Conservation (phyloP, 2,888 invertebrate species). For the Rosalia funebris region DNA sequence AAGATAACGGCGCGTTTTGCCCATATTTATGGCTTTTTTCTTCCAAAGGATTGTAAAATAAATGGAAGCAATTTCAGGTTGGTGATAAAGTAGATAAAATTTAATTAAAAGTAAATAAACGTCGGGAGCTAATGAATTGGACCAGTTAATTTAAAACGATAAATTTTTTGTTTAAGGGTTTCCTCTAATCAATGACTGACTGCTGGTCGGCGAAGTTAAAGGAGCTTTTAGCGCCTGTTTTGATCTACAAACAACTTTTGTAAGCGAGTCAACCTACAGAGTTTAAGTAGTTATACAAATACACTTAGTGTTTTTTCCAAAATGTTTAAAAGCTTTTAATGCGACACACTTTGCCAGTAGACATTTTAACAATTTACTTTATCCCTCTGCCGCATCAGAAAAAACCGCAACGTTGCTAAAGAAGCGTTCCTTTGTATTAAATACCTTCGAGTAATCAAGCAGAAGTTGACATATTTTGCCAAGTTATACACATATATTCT, state of each 20-base stretch:
- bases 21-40: slow-evolving; percentile 48
- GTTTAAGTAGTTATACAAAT: slow-evolving; percentile 56
- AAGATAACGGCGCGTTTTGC: slow-evolving; percentile 43
- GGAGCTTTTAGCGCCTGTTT: slow-evolving; percentile 55
- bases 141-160: slow-evolving; percentile 53
- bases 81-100: slow-evolving; percentile 54
- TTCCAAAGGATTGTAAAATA: slow-evolving; percentile 45
- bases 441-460: no score
- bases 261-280: slow-evolving; percentile 52
- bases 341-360: slow-evolving; percentile 31
- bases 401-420: no score
- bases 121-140: slow-evolving; percentile 53
- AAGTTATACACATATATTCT: no score
- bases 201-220: slow-evolving; percentile 38
- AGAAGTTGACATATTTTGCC: no score
- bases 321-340: slow-evolving; percentile 55
- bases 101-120: slow-evolving; percentile 58
- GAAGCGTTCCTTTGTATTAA: no score
- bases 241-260: slow-evolving; percentile 56
- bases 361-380: slow-evolving; percentile 14
- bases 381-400: no score
- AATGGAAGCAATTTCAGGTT: slow-evolving; percentile 49
- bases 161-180: slow-evolving; percentile 37
- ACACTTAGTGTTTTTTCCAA: slow-evolving; percentile 54
- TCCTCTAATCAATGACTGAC: slow-evolving; percentile 25